Percentiles rank a stretch among this genome's conserved stretches.
Evolutionary conservation across 1,140 invertebrate species (phyloP).

Genomic region (Sinella curviseta): DNA sequence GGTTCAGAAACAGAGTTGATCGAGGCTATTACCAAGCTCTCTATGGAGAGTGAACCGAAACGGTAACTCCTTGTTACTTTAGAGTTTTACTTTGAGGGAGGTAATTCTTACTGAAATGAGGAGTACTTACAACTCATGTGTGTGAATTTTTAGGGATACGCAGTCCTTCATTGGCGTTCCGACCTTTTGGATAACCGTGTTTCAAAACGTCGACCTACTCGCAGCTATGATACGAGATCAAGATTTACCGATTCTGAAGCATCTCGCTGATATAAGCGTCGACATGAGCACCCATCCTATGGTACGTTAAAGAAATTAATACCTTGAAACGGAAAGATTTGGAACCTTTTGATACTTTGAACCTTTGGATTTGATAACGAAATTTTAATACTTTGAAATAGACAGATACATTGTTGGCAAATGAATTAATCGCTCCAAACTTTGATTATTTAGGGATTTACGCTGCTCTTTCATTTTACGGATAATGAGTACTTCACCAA

Average conservation of each 20-base stretch:
- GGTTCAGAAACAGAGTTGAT: slow-evolving; percentile 62
- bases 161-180: slow-evolving; percentile 7
- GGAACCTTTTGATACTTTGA: too few relatives aligned
- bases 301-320: slow-evolving; percentile 58
- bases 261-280: slow-evolving; percentile 2
- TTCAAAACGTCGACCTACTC: not conserved
- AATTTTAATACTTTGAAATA: too few relatives aligned
- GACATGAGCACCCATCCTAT: slow-evolving; percentile 61
- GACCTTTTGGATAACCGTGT: slow-evolving; percentile 4
- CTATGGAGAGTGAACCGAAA: slow-evolving; percentile 58
- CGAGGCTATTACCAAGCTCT: slow-evolving; percentile 66
- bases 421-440: slow-evolving; percentile 25
- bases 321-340: too few relatives aligned
- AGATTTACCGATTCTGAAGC: slow-evolving; percentile 14
- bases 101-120: not conserved
- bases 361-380: too few relatives aligned
- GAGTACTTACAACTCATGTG: not conserved
- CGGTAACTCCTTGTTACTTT: too few relatives aligned
- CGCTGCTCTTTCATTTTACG: slow-evolving; percentile 89
- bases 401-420: too few relatives aligned
- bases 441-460: too few relatives aligned
- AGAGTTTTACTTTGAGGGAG: not conserved
- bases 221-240: not conserved
- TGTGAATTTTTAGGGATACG: slow-evolving; percentile 58
- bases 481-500: slow-evolving; percentile 97